phyloP scores from a whole-genome alignment of 2,113 vertebrate species.

The Pseudopodoces humilis region DNA sequence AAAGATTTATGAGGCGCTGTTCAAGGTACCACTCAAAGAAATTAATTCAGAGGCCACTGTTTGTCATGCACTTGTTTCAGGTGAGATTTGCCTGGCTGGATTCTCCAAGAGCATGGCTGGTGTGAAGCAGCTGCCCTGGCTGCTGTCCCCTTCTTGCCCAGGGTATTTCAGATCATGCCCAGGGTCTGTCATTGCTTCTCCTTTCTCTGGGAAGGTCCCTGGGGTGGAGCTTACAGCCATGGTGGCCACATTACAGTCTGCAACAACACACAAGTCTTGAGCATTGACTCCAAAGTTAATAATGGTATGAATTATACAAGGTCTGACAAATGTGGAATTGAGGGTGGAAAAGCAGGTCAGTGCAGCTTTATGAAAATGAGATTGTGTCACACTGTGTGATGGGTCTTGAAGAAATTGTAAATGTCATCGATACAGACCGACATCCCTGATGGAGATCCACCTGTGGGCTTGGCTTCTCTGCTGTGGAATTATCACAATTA shows the following conservation, averaged over 20 bases:
- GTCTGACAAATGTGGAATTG: neutral
- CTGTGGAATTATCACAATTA: too few species aligned
- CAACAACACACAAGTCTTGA: neutral
- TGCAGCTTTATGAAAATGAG: neutral
- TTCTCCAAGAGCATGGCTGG: rapidly evolving
- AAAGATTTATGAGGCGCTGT: neutral
- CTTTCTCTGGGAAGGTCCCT: neutral
- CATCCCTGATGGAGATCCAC: neutral
- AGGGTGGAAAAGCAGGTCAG: neutral
- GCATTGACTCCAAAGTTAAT: neutral
- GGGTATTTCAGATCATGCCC: neutral
- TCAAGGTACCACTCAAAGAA: neutral
- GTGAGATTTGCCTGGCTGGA: neutral
- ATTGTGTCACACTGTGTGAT: neutral
- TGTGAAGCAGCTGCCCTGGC: neutral
- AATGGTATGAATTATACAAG: neutral
- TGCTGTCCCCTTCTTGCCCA: neutral
- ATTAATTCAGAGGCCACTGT: neutral
- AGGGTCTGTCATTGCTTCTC: too few species aligned
- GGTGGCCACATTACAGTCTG: neutral
- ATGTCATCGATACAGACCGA: neutral
- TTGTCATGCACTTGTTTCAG: neutral
- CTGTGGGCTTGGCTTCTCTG: neutral
- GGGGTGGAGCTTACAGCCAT: neutral
- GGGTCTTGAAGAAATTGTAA: neutral